Conservation (phyloP, 1,140 invertebrate species). For the Onthophagus taurus region DNA sequence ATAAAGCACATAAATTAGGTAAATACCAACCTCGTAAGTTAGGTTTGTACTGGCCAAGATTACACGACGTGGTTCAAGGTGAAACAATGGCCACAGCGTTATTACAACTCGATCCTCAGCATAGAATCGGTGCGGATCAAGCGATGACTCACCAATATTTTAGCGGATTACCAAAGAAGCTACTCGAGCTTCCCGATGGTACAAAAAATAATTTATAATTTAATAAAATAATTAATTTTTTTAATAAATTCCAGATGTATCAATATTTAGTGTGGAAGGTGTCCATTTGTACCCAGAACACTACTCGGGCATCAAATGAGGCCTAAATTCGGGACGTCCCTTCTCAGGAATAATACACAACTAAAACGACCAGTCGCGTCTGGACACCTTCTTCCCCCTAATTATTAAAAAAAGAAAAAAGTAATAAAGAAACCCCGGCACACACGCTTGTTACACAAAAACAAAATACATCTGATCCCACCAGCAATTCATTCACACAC, state of each 20-base stretch:
- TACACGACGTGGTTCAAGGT: conserved; percentile 78
- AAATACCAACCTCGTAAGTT: conserved; percentile 70
- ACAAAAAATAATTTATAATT: conserved; percentile 34
- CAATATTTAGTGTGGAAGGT: conserved; percentile 87
- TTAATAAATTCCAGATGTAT: conserved; percentile 73
- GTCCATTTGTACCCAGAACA: conserved; percentile 63
- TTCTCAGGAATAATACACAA: conserved; percentile 29
- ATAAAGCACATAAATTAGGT: conserved; percentile 70
- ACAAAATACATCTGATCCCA: too few species aligned
- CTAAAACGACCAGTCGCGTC: too few species aligned
- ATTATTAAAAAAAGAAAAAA: too few species aligned
- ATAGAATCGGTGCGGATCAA: conserved; percentile 76
- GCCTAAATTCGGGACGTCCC: conserved; percentile 18
- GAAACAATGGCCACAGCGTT: conserved; percentile 78
- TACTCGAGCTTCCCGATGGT: conserved; percentile 87
- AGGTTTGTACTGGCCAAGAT: conserved; percentile 75
- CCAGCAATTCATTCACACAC: too few species aligned
- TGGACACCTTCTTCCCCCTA: too few species aligned
- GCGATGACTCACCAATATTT: conserved; percentile 90
- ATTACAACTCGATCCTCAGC: conserved; percentile 78
- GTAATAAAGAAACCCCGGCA: too few species aligned
- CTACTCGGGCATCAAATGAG: conserved; percentile 34
- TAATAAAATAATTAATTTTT: conserved; percentile 14
- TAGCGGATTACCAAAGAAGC: conserved; percentile 73
- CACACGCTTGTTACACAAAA: too few species aligned